Base-by-base conservation (phyloP, 2,888 invertebrate species). In the Lycophotia porphyrea region DNA sequence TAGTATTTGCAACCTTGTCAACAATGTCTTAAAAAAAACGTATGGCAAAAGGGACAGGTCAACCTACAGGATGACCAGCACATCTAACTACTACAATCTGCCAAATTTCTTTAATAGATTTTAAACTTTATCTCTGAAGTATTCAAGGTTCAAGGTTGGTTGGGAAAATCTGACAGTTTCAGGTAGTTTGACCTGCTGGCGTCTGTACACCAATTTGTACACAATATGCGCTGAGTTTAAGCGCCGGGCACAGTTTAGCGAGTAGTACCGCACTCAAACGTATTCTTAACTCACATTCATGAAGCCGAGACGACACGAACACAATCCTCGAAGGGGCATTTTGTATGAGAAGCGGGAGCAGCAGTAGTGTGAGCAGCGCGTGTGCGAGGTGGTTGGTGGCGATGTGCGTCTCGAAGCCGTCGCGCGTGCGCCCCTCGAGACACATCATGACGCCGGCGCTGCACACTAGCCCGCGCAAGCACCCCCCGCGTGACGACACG, bases 341-440 rank as follows among this genome's bases (percentile, higher is more conserved):
- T 76, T 93, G 91, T 55, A 96, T 96, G 13, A 98, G 93, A 47
- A 95, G 92, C 31, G 97, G 97, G 36, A 98, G 87, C 0, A 98
- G 88, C 8, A 97, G 91, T 55, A 97, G 91, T 0, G 97, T 97
- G 1, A 98, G 92, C 21, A 97, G 90, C 75, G 97, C 97, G 83
- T 97, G 97, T 0, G 97, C 97, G 78, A 97, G 94, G 92, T 98
- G 97, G 91, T 98, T 98, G 0, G 97, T 97, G 18, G 97, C 98
- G 18, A 98, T 93, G 78, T 98, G 98, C 72, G 95, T 95, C 91
- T 98, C 98, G 84, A 97, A 97, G 0, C 97, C 98, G 86, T 98
- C 98, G 67, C 96, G 97, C 0, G 98, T 97, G 71, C 94, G 93
- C 0, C 96, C 93, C 73, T 96, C 94, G 0, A 97, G 97, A 70